Evolutionary conservation across 2,888 invertebrate species (phyloP).

Genomic region (Teinopalpus imperialis): DNA sequence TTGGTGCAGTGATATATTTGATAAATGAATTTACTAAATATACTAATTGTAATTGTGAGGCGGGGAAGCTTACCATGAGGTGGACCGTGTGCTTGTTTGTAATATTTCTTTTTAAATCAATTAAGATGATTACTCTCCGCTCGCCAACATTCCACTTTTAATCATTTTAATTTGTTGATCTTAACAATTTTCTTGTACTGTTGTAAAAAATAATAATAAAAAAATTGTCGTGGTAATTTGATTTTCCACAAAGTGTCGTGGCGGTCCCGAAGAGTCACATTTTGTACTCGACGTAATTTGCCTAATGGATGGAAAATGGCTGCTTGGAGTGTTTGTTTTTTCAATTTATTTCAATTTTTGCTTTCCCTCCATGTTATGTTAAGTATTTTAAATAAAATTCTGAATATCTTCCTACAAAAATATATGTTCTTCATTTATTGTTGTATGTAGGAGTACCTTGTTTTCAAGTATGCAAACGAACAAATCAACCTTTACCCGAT

Average conservation of each 20-base stretch:
- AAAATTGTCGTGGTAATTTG: slow-evolving; percentile 16
- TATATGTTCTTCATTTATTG: no score
- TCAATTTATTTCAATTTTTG: slow-evolving; percentile 7
- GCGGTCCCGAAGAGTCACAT: background rate
- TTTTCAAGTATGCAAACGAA: no score
- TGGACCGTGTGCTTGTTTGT: no score
- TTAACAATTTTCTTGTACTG: background rate
- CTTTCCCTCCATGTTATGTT: background rate
- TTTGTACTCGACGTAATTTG: slow-evolving; percentile 19
- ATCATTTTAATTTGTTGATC: slow-evolving; percentile 1
- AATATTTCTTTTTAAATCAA: no score
- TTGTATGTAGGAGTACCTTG: no score
- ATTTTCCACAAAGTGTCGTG: slow-evolving; percentile 21
- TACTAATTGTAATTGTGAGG: no score
- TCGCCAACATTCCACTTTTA: background rate
- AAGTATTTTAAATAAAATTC: background rate
- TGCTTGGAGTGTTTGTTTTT: background rate
- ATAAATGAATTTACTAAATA: no score
- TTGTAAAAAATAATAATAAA: slow-evolving; percentile 6
- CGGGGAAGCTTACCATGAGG: no score
- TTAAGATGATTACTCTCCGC: no score
- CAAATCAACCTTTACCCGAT: no score
- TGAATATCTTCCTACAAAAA: no score
- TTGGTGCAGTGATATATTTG: no score
- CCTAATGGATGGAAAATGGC: slow-evolving; percentile 21